Evolutionary conservation across 2,113 vertebrate species (phyloP), one percentile per base, ranked within the genome.

Genomic region (Dendrocopos noguchii): DNA sequence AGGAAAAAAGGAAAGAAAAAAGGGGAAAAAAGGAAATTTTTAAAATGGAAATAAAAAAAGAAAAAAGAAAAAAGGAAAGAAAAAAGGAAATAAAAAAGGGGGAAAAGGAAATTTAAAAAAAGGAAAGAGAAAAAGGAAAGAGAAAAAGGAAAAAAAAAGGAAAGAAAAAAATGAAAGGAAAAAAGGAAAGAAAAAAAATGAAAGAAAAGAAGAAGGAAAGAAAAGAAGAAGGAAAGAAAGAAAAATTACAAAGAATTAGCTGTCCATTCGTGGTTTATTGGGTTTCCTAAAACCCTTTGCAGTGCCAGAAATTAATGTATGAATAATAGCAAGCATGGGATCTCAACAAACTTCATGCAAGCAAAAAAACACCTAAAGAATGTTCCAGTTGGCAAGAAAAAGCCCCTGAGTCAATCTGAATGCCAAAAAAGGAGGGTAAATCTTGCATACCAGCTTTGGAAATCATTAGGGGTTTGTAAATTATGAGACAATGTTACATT

Each of bases 261-360:
- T 97, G 87, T 94, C 95, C 53, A 52, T 95, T 97, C 96, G 95
- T 95, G 95, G 96, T 96, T 97, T 96, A 96, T 96, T 97, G 97
- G 95, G 96, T 97, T 97, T 96, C 95, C 96, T 97, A 98, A 95
- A 98, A 98, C 97, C 97, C 97, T 96, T 73, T 96, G 95, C 80
- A 3, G 95, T 97, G 97, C 96, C 97, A 98, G 94, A 97, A 98
- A 98, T 97, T 98, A 98, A 98, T 97, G 98, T 97, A 97, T 95
- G 97, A 97, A 97, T 97, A 97, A 98, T 96, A 97, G 97, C 93
- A 95, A 97, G 94, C 92, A 97, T 94, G 94, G 95, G 94, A 97
- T 97, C 91, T 80, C 95, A 97, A 97, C 84, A 56, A 97, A 95
- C 81, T 97, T 96, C 97, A 97, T 95, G 91, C 9, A 20, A 97